Base-by-base conservation (phyloP, 2,797 vertebrate species). In the Pseudopleuronectes americanus region DNA sequence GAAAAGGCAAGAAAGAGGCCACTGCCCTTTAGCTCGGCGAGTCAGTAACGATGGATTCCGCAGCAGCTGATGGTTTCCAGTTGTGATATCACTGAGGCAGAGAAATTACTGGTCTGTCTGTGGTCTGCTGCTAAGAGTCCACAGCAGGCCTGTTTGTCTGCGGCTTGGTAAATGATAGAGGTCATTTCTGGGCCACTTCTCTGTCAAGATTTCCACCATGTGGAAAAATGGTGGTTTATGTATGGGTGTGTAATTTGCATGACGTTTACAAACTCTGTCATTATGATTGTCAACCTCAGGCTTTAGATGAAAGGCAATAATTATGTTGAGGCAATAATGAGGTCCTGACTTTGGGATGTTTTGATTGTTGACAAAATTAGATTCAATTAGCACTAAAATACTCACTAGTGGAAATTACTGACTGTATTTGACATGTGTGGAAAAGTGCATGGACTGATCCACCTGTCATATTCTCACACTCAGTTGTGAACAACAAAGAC, bases 1-100 rank as follows among this genome's bases (percentile, higher is more conserved):
- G 59, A 68, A 9, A 48, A 69, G 45, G 49, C n/a, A 71, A 65
- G 71, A 57, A 57, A 33, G 58, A 74, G 76, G 60, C 36, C 52
- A 24, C 14, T 64, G 64, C 68, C 78, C 69, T 76, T 85, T 77
- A 21, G 83, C 54, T 76, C 66, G 80, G 49, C 24, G 52, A 75
- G 77, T 83, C 57, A 60, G 41, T 86, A 76, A 85, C 83, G 72
- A 86, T 62, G 26, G 60, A 64, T 65, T 56, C 22, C 14, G 41
- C 36, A 79, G 65, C 67, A 64, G 68, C 51, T 26, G 61, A 76
- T 73, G 49, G 51, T 69, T 80, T 62, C 79, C 73, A 73, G 56
- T 55, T 77, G 41, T 75, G 70, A 76, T 68, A 70, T 71, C 23
- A 55, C 56, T 14, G 26, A 59, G 66, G 57, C 43, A 38, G 49